These are phyloP conservation scores for Phalacrocorax brasilianus DNA, from an alignment of 2,113 vertebrate genomes.

Conservation along the genomic window DNA sequence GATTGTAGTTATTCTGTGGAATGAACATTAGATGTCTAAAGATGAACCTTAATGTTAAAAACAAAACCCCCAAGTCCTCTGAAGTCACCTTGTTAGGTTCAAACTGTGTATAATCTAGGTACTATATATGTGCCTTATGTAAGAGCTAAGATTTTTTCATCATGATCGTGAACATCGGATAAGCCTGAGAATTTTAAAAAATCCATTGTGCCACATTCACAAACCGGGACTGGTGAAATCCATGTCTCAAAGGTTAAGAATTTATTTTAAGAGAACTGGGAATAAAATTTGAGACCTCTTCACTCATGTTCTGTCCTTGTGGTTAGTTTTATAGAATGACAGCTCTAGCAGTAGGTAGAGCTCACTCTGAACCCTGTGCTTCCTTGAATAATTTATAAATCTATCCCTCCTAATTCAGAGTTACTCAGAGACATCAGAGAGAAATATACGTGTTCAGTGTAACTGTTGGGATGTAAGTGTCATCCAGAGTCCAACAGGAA, in stretches of 20 bases:
- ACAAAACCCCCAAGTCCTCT: not conserved
- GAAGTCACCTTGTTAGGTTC: constrained; percentile 37
- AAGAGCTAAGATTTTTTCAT: not conserved
- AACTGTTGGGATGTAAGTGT: not conserved
- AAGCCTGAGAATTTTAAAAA: not conserved
- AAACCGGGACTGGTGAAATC: not conserved
- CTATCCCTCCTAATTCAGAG: not conserved
- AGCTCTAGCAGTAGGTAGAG: not conserved
- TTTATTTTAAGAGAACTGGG: not conserved
- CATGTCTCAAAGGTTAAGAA: accelerated
- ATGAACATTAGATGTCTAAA: not conserved
- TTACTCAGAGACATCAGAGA: accelerated
- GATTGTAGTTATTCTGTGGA: not conserved
- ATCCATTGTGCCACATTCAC: not conserved
- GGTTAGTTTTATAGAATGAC: not conserved
- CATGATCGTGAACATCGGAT: not conserved
- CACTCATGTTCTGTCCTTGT: not conserved
- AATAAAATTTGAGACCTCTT: not conserved
- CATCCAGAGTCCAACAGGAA: not conserved
- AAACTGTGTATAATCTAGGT: constrained; percentile 18
- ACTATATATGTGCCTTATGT: not conserved
- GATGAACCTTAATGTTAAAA: not conserved
- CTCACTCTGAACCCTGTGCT: not conserved
- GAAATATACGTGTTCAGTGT: not conserved
- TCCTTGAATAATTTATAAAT: not conserved